phyloP scores from a whole-genome alignment of 2,888 invertebrate species.

The Chymomyza fuscimana region DNA sequence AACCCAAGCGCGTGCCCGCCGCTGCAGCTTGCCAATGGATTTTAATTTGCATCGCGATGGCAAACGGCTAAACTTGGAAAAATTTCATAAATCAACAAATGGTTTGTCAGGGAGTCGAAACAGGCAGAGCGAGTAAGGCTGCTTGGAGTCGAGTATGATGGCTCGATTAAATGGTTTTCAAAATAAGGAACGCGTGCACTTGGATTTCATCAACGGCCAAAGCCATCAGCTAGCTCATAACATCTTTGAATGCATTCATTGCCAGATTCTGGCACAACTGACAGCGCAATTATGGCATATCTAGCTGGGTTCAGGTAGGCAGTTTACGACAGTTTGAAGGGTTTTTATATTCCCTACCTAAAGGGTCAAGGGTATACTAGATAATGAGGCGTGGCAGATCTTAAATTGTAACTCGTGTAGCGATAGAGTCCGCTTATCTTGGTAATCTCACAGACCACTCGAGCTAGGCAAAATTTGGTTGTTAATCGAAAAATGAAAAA shows the following conservation, averaged over 20 bases:
- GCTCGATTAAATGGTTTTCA: conserved; percentile 73
- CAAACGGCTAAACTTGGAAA: conserved; percentile 42
- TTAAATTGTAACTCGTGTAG: no score
- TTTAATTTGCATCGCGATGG: conserved; percentile 56
- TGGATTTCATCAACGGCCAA: conserved; percentile 63
- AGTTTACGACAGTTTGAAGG: neutral
- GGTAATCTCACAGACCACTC: no score
- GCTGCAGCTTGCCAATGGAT: conserved; percentile 53
- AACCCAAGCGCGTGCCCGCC: conserved; percentile 36
- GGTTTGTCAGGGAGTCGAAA: conserved; percentile 8
- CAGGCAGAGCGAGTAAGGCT: neutral
- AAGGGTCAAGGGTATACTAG: no score
- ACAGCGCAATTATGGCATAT: conserved; percentile 69
- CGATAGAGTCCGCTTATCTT: no score
- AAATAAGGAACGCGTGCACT: conserved; percentile 56
- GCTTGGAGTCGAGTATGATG: conserved; percentile 49
- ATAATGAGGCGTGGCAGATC: no score
- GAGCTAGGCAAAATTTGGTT: no score
- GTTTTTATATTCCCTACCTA: neutral
- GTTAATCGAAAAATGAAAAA: no score
- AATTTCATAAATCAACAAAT: conserved; percentile 73
- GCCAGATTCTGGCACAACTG: conserved; percentile 73
- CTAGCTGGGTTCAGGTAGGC: neutral
- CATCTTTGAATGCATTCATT: conserved; percentile 74
- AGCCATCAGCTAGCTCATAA: conserved; percentile 58